These are phyloP conservation scores for Acanthiza pusilla DNA, from an alignment of 2,797 vertebrate species.

Conservation along the genomic window DNA sequence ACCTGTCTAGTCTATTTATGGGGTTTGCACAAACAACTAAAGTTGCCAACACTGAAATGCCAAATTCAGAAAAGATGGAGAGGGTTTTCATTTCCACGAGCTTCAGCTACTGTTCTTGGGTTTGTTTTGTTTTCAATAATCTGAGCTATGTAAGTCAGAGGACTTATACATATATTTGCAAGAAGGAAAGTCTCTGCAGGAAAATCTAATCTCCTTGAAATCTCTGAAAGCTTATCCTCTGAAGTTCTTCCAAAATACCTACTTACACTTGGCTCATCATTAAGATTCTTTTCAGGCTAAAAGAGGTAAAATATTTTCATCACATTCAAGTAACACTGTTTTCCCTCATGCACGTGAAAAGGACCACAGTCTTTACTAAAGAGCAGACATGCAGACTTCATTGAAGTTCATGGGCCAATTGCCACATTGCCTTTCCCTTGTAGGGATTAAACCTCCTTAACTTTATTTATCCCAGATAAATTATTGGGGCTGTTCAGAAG, in stretches of 20 bases:
- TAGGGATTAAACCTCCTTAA: background rate
- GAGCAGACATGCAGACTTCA: background rate
- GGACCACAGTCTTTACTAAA: background rate
- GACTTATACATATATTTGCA: background rate
- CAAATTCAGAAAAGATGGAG: background rate
- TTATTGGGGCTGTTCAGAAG: background rate
- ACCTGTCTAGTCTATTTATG: slow-evolving; percentile 50
- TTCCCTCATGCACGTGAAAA: background rate
- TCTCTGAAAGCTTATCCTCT: background rate
- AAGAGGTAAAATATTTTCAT: background rate
- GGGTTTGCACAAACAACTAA: slow-evolving; percentile 25
- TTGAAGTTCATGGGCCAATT: background rate
- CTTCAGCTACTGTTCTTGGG: background rate
- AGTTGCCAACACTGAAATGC: background rate
- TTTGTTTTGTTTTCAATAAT: slow-evolving; percentile 3
- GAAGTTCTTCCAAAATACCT: background rate
- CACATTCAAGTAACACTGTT: background rate
- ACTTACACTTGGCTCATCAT: background rate
- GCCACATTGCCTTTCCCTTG: background rate
- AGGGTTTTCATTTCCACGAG: background rate
- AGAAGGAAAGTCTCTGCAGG: background rate
- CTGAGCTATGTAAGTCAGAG: background rate
- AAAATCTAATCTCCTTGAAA: background rate
- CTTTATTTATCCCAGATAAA: background rate
- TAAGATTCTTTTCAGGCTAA: background rate